phyloP scores from a whole-genome alignment of 37 sponge, comb jelly and placozoan genomes.

The Halisarca cf. caerulea region DNA sequence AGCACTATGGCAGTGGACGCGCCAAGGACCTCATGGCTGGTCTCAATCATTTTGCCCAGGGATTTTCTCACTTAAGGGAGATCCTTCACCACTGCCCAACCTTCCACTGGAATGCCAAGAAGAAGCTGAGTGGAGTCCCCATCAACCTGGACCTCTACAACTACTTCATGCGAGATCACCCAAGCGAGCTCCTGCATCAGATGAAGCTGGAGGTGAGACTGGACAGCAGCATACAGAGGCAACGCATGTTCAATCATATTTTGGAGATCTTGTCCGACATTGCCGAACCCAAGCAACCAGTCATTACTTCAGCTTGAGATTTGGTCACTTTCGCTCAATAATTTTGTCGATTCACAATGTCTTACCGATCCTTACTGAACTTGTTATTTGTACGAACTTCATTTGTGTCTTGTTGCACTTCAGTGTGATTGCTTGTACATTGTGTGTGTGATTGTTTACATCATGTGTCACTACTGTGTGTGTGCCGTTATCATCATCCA shows the following conservation, averaged over 20 bases:
- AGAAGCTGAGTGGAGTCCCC: slow-evolving; percentile 14
- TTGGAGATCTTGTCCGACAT: slow-evolving; percentile 35
- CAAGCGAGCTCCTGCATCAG: slow-evolving; percentile 45
- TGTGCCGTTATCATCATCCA: no score
- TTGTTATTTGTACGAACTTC: no score
- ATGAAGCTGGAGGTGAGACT: slow-evolving; percentile 28
- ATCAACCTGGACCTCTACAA: slow-evolving; percentile 61
- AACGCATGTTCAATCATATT: slow-evolving; percentile 49
- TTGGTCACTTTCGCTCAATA: no score
- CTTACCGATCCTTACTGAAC: no score
- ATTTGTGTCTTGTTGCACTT: no score
- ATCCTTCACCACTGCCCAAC: slow-evolving; percentile 43
- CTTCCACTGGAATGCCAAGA: slow-evolving; percentile 53
- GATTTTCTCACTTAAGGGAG: slow-evolving; percentile 32
- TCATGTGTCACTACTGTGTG: no score
- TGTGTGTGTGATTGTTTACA: no score
- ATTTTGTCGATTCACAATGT: no score
- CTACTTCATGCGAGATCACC: slow-evolving; percentile 63
- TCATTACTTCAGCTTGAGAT: background rate
- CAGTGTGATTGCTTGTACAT: no score
- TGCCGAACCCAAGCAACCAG: background rate
- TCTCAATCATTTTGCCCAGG: slow-evolving; percentile 13
- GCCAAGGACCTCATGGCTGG: slow-evolving; percentile 42
- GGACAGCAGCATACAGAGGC: slow-evolving; percentile 56
- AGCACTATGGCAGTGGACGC: slow-evolving; percentile 1